Percentiles rank a stretch among this genome's conserved stretches.
Evolutionary conservation across 2,113 vertebrate genomes (phyloP).

Genomic region (Embiotoca jacksoni): DNA sequence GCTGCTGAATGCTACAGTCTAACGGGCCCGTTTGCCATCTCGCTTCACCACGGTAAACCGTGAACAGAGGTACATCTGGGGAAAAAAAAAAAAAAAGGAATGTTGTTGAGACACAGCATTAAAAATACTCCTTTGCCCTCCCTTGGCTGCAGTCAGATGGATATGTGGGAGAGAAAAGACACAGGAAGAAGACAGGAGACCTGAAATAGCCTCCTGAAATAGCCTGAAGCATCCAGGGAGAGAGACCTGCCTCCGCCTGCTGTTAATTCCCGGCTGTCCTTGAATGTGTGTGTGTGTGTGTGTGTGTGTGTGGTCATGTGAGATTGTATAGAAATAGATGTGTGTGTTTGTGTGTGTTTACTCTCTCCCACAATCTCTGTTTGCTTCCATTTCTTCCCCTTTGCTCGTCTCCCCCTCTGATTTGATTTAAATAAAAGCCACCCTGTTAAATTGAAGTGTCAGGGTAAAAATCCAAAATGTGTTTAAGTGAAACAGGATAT

Average conservation of each 20-base stretch:
- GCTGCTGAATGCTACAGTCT: conserved; percentile 17
- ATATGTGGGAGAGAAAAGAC: conserved; percentile 57
- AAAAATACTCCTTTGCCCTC: conserved; percentile 72
- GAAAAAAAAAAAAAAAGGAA: conserved; percentile 9
- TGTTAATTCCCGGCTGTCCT: conserved; percentile 73
- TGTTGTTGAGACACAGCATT: conserved; percentile 52
- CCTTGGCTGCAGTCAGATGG: conserved; percentile 64
- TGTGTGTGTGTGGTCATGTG: conserved; percentile 49
- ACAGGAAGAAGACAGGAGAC: conserved; percentile 66
- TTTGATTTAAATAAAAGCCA: conserved; percentile 74
- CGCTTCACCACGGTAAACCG: conserved; percentile 43
- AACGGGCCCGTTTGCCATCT: conserved; percentile 17
- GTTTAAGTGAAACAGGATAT: conserved; percentile 67
- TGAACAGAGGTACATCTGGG: conserved; percentile 35
- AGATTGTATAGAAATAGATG: conserved; percentile 49
- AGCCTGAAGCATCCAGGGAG: conserved; percentile 70
- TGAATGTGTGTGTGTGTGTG: conserved; percentile 59
- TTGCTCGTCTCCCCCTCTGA: conserved; percentile 35
- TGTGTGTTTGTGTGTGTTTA: conserved; percentile 52
- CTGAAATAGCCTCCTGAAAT: conserved; percentile 78
- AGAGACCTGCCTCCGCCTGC: conserved; percentile 69
- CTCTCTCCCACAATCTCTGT: conserved; percentile 20
- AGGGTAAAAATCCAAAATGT: conserved; percentile 68
- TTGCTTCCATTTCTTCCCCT: conserved; percentile 11
- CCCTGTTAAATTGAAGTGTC: conserved; percentile 71